Base-by-base conservation (phyloP, 2,113 vertebrate genomes). In the Vicugna pacos region DNA sequence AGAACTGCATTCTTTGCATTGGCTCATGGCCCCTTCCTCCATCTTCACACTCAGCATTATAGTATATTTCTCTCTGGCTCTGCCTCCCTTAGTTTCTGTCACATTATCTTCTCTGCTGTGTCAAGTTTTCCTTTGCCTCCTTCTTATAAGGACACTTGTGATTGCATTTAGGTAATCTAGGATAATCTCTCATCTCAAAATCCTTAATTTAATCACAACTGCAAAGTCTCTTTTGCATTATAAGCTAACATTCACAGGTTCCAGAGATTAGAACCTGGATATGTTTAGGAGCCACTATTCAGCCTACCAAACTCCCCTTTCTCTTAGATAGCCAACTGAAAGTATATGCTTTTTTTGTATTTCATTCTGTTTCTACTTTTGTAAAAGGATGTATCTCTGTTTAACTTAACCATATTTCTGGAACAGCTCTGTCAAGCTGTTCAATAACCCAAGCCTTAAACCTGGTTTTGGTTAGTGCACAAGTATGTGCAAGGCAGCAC, bases 321-420 rank as follows among this genome's bases (percentile, higher is more conserved):
- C 70, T 24, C 12, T 46, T 48, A 91, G 38, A 35, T 4, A 70
- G n/a, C 4, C 42, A 62, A 48, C 6, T 67, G 16, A 72, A 97
- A 94, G 60, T 96, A 86, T 97, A 32, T 97, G 90, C 1, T 42
- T 42, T 42, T n/a, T 96, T 92, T 76, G 96, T 98, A 98, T 97
- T 98, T 97, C 97, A 97, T 97, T 98, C 94, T 97, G 62, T 65
- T 82, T 97, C 94, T 98, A 97, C 91, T 94, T 98, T 97, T 96
- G 92, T 89, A 96, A 54, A 80, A 42, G 50, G 85, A 38, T 35
- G 19, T 46, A 69, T 83, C 46, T 65, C 81, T 70, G 82, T 93
- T 98, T 98, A 94, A 97, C 96, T 96, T 97, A 89, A 86, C 82
- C 0, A 1, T 0, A 0, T 94, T 98, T 97, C 89, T 97, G 91